Conservation (phyloP, 2,888 invertebrate genomes). For the Amaurobius ferox region DNA sequence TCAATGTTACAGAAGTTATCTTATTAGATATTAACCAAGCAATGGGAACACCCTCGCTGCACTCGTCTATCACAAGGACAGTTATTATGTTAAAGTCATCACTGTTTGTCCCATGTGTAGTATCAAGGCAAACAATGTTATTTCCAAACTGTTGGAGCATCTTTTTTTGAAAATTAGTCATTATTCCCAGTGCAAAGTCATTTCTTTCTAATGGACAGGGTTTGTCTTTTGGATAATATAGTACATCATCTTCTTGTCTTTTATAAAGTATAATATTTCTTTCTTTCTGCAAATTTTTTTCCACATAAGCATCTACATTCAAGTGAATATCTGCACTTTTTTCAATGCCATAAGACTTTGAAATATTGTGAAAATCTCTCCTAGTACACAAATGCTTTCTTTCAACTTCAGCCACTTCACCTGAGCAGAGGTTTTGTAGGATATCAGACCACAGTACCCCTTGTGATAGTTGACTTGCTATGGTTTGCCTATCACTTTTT, state of each 20-base stretch:
- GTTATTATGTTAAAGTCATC: not conserved
- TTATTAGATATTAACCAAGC: slow-evolving; percentile 8
- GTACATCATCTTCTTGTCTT: not conserved
- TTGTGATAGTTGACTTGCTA: not conserved
- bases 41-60: not conserved
- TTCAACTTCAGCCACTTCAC: not conserved
- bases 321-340: not conserved
- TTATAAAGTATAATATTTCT: not conserved
- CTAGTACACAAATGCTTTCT: not conserved
- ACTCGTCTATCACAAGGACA: not conserved
- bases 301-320: not conserved
- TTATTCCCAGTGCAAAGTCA: no score
- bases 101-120: not conserved
- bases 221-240: not conserved
- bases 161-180: no score
- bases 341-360: not conserved
- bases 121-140: not conserved
- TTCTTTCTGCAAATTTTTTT: not conserved
- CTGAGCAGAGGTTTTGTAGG: not conserved
- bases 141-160: slow-evolving; percentile 10
- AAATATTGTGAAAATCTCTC: not conserved
- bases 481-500: not conserved
- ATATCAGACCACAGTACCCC: not conserved
- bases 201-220: not conserved
- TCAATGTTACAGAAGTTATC: not conserved